These are phyloP conservation scores for Leucania comma DNA, from an alignment of 2,888 invertebrate genomes.

Conservation along the genomic window DNA sequence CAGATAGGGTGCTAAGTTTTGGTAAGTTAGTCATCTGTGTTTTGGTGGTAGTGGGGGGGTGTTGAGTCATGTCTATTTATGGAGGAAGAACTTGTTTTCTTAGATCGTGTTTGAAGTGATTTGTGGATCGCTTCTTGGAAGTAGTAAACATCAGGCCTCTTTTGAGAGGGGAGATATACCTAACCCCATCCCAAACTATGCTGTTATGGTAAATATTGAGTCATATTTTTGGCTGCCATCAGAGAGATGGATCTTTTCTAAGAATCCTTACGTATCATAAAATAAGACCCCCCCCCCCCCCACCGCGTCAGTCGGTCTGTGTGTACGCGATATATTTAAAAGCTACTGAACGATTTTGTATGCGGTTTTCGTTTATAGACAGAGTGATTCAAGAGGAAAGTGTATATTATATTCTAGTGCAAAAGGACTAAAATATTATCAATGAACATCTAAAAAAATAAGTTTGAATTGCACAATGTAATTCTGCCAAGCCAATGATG, in stretches of 20 bases:
- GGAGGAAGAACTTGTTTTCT: conserved; percentile 15
- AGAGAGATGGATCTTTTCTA: background rate
- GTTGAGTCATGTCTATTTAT: conserved; percentile 16
- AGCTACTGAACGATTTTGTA: no score
- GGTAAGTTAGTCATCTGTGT: conserved; percentile 30
- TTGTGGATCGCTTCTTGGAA: conserved; percentile 8
- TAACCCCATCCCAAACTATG: background rate
- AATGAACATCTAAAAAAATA: no score
- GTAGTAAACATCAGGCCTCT: background rate
- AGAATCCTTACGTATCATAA: no score
- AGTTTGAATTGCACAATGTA: no score
- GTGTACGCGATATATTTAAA: no score
- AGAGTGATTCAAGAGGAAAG: no score
- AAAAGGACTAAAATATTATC: no score
- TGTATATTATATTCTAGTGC: no score
- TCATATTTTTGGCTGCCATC: conserved; percentile 1
- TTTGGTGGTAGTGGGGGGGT: background rate
- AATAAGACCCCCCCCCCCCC: no score
- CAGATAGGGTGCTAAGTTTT: conserved; percentile 5
- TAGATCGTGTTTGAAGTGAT: background rate
- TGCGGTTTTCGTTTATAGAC: no score
- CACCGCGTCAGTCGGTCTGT: no score
- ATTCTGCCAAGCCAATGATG: no score
- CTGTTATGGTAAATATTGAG: background rate
- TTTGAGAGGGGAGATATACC: background rate